A percentile compares a stretch with the other conserved stretches of the same genome.
Evolutionary conservation across 2,888 invertebrate species (phyloP).

Genomic region (Plagodis pulveraria): DNA sequence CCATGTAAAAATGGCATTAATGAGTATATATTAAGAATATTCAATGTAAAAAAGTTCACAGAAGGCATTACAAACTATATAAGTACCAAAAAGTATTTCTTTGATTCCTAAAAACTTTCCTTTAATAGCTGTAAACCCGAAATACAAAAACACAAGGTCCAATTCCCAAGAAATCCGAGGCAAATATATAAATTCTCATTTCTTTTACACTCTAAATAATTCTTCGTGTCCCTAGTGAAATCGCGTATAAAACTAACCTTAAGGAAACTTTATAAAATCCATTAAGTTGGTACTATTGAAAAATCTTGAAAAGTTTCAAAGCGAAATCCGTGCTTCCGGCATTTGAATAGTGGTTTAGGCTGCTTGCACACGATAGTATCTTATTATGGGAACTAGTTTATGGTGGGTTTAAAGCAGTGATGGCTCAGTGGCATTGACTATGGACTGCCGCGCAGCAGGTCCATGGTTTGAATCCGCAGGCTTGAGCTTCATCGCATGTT

Average conservation of each 20-base stretch:
- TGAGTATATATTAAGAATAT: too few species aligned
- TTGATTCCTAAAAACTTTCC: too few species aligned
- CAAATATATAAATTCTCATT: background rate
- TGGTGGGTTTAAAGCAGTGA: too few species aligned
- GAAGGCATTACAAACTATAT: too few species aligned
- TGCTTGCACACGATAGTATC: constrained; percentile 14
- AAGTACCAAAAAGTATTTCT: too few species aligned
- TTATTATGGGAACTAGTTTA: background rate
- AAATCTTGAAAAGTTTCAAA: constrained; percentile 35
- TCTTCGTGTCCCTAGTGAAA: constrained; percentile 14
- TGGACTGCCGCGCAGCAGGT: too few species aligned
- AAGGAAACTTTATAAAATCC: constrained; percentile 28
- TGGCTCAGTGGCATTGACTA: too few species aligned
- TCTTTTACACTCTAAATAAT: constrained; percentile 2
- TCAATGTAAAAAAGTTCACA: too few species aligned
- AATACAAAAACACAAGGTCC: background rate
- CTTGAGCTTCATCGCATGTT: too few species aligned
- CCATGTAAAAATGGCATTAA: too few species aligned
- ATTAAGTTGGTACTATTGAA: constrained; percentile 36
- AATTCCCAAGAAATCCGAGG: background rate
- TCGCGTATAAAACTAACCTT: constrained; percentile 26
- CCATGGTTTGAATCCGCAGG: too few species aligned
- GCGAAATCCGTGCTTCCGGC: constrained; percentile 14
- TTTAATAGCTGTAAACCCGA: background rate
- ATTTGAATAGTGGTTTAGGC: constrained; percentile 33